These are phyloP conservation scores for Orthonychiurus folsomi DNA, from an alignment of 2,888 invertebrate genomes.

Conservation along the genomic window DNA sequence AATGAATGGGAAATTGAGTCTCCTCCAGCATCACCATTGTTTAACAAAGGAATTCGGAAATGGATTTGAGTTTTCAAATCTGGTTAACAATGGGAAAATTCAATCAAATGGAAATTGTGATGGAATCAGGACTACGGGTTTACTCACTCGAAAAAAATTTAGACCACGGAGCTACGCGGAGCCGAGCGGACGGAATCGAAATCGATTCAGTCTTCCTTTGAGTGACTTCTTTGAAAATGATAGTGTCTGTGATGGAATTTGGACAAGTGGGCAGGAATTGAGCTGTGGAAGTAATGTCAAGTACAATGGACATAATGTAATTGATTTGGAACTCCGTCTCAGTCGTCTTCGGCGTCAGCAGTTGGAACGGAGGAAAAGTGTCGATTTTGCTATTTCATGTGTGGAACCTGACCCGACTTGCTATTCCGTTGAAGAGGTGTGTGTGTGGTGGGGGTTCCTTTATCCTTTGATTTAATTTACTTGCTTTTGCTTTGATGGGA, in stretches of 20 bases:
- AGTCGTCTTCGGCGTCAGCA: constrained; percentile 30
- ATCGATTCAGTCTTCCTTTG: neutral
- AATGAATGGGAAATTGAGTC: neutral
- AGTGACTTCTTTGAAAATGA: constrained; percentile 7
- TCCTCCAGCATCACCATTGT: neutral
- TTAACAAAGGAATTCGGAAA: neutral
- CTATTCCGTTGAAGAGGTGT: constrained; percentile 30
- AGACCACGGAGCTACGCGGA: constrained; percentile 34
- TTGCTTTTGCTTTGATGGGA: too few species aligned
- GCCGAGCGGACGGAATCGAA: constrained; percentile 16
- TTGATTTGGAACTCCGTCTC: constrained; percentile 36
- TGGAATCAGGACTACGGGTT: neutral
- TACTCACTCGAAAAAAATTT: constrained; percentile 17
- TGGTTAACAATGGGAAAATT: neutral
- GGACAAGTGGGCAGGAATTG: constrained; percentile 9
- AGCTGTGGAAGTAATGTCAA: constrained; percentile 8
- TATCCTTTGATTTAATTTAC: too few species aligned
- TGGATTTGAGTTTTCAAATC: neutral
- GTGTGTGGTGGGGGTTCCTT: too few species aligned
- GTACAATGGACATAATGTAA: constrained; percentile 31
- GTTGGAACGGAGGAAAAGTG: constrained; percentile 36
- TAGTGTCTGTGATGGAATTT: neutral
- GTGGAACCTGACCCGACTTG: constrained; percentile 38
- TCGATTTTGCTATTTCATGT: constrained; percentile 40
- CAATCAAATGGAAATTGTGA: constrained; percentile 2